phyloP scores from a whole-genome alignment of 2,113 vertebrate genomes.

The western clawed frog (Xenopus tropicalis) region UCB_Xtro_10.0 CM004450.2:71675501-71676000 shows the following conservation, averaged over 20 bases:
- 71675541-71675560: background rate
- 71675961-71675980: too few species aligned
- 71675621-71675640: background rate
- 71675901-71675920: too few species aligned
- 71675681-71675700: background rate
- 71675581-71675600: too few species aligned
- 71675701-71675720: slow-evolving; percentile 30
- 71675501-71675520: background rate
- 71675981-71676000: too few species aligned
- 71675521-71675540: background rate
- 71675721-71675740: slow-evolving; percentile 42
- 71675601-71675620: too few species aligned
- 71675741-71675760: slow-evolving; percentile 21
- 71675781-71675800: background rate
- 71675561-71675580: too few species aligned
- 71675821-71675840: background rate
- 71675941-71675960: too few species aligned
- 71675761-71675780: background rate
- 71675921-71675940: too few species aligned
- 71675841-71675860: background rate
- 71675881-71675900: too few species aligned
- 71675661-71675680: background rate
- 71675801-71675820: background rate
- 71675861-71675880: too few species aligned
- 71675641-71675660: background rate